Evolutionary conservation across 2,888 invertebrate genomes (phyloP).

Genomic region (Cyclophora punctaria): DNA sequence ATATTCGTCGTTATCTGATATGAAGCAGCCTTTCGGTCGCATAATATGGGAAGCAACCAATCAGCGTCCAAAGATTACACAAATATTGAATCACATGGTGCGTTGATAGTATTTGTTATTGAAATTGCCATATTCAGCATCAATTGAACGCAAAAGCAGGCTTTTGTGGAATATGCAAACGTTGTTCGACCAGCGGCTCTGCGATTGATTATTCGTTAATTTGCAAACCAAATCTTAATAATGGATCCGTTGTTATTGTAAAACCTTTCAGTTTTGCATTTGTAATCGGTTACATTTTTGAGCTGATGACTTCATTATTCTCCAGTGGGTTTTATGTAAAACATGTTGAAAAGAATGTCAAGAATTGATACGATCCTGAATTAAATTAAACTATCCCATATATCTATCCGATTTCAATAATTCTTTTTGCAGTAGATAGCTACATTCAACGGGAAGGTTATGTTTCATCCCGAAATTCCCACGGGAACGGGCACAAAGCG

Average conservation of each 20-base stretch:
- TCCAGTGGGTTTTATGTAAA: too few relatives aligned
- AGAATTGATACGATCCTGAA: too few relatives aligned
- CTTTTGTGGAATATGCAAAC: conserved; percentile 15
- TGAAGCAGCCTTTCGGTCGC: too few relatives aligned
- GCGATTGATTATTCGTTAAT: conserved; percentile 7
- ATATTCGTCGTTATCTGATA: too few relatives aligned
- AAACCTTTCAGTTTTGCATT: not conserved
- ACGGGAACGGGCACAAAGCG: too few relatives aligned
- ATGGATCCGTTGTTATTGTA: conserved; percentile 14
- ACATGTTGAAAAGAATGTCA: too few relatives aligned
- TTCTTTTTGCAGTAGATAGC: too few relatives aligned
- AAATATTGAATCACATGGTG: not conserved
- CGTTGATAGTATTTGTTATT: conserved; percentile 18
- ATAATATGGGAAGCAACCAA: not conserved
- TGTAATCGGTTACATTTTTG: not conserved
- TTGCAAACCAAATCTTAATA: conserved; percentile 24
- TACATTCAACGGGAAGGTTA: too few relatives aligned
- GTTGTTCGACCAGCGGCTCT: conserved; percentile 9
- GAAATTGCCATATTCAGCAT: conserved; percentile 16
- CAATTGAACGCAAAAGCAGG: conserved; percentile 2
- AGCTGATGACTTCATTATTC: too few relatives aligned
- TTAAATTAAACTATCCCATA: too few relatives aligned
- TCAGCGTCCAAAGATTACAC: not conserved
- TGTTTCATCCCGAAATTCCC: too few relatives aligned
- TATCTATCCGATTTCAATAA: too few relatives aligned